phyloP scores from a whole-genome alignment of 2,888 invertebrate species.

The Apamea epomidion region DNA sequence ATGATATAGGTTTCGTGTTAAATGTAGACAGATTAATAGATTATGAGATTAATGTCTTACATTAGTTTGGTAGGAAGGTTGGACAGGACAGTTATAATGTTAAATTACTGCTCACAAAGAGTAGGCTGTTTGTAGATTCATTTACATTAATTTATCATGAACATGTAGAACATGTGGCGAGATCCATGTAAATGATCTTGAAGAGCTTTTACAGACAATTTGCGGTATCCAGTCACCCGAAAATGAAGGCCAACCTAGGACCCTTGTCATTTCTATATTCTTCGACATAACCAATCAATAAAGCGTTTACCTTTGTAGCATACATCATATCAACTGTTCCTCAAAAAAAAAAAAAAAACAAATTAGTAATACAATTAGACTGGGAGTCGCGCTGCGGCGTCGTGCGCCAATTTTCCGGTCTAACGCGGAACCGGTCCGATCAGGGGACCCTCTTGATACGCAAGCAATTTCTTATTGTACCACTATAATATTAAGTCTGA shows the following conservation, averaged over 20 bases:
- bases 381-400: constrained; percentile 62
- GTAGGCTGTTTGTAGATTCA: constrained; percentile 1
- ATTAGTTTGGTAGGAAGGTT: constrained; percentile 31
- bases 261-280: background rate
- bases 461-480: constrained; percentile 47
- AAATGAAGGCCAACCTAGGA: background rate
- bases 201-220: background rate
- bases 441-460: constrained; percentile 67
- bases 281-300: background rate
- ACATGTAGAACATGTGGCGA: background rate
- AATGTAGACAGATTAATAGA: constrained; percentile 50
- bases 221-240: background rate
- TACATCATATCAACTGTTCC: background rate
- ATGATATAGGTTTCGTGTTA: constrained; percentile 33
- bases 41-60: constrained; percentile 53
- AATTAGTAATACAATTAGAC: constrained; percentile 58
- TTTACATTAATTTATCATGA: constrained; percentile 24
- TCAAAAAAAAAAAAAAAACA: constrained; percentile 19
- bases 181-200: background rate
- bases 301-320: background rate
- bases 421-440: constrained; percentile 74
- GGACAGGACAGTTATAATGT: constrained; percentile 28
- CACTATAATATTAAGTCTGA: constrained; percentile 31
- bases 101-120: constrained; percentile 27
- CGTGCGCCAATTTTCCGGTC: constrained; percentile 79